Evolutionary conservation across 35 echinoderm and acorn worm genomes (phyloP).

Genomic region (Holothuria glaberrima): DNA sequence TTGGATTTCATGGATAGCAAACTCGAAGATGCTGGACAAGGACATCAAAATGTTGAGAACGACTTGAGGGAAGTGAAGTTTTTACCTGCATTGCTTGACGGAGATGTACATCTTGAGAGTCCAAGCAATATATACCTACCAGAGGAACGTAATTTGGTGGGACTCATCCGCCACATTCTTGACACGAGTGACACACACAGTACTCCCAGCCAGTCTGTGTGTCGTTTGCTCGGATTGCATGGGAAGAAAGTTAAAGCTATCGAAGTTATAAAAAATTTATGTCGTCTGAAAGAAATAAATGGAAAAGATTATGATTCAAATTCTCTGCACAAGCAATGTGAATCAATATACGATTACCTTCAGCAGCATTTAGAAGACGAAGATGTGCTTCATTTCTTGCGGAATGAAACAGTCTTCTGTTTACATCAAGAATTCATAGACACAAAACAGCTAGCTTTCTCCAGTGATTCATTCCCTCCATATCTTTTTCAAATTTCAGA

Average conservation of each 20-base stretch:
- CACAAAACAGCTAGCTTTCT: not conserved
- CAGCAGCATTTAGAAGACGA: not conserved
- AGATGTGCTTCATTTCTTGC: not conserved
- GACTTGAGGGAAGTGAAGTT: not conserved
- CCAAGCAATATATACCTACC: not conserved
- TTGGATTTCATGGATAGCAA: not conserved
- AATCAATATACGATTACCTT: not conserved
- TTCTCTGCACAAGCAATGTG: not conserved
- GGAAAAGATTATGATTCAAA: not conserved
- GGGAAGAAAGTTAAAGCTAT: not conserved
- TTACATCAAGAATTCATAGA: not conserved
- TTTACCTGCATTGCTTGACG: not conserved
- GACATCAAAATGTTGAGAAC: not conserved
- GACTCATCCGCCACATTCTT: not conserved
- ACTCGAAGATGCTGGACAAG: not conserved
- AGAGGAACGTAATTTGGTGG: not conserved
- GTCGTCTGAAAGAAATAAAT: not conserved
- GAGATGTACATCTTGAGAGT: not conserved
- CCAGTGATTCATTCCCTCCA: not conserved
- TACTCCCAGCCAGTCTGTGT: not conserved
- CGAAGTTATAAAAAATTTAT: conserved; percentile 8
- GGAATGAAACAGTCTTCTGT: not conserved
- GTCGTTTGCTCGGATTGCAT: not conserved
- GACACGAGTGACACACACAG: not conserved
- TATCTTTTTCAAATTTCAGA: conserved; percentile 52